Evolutionary conservation across 2,888 invertebrate species (phyloP).

Genomic region (Dioctria linearis): DNA sequence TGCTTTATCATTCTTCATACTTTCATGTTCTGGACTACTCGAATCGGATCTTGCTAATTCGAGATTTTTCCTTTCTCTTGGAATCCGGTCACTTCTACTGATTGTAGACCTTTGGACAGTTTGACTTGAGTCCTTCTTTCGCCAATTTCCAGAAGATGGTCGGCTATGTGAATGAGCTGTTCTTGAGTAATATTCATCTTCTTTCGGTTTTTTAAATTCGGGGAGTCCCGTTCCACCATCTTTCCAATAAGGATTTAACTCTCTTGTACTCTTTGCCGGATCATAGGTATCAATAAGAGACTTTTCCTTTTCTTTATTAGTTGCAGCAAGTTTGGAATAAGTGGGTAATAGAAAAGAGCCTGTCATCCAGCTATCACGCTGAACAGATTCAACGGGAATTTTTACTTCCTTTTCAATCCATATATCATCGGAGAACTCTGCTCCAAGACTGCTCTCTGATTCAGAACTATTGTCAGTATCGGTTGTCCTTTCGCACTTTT

Average conservation of each 20-base stretch:
- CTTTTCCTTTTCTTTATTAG: constrained; percentile 71
- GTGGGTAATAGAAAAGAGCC: constrained; percentile 72
- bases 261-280: constrained; percentile 81
- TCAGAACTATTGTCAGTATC: constrained; percentile 53
- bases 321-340: constrained; percentile 69
- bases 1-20: too few species aligned
- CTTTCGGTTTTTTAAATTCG: constrained; percentile 67
- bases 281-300: constrained; percentile 76
- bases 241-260: constrained; percentile 95
- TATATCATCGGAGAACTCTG: constrained; percentile 67
- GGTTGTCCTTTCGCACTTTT: constrained; percentile 50
- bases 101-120: not conserved
- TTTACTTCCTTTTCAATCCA: constrained; percentile 76
- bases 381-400: constrained; percentile 59
- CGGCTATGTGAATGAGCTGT: constrained; percentile 4
- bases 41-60: not conserved
- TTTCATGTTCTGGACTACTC: constrained; percentile 18
- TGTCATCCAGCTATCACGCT: constrained; percentile 88
- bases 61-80: not conserved
- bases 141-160: constrained; percentile 60
- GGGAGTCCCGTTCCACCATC: constrained; percentile 90
- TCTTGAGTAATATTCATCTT: constrained; percentile 65
- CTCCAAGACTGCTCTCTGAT: constrained; percentile 62
- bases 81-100: not conserved
- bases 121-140: constrained; percentile 55